phyloP scores from a whole-genome alignment of 2,797 vertebrate species.

The Protonibea diacanthus region DNA sequence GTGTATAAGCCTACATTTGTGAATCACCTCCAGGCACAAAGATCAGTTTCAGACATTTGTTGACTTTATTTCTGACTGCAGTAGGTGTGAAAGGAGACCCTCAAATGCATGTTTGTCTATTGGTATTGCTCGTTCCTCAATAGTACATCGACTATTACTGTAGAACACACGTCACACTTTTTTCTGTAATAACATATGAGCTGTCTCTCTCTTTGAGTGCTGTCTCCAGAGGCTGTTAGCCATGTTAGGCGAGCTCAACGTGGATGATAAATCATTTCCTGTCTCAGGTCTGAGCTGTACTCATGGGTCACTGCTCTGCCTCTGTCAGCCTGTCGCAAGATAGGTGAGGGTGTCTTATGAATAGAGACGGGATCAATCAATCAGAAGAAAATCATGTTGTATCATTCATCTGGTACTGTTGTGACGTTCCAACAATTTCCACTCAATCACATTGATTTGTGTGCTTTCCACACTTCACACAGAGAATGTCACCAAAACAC shows the following conservation, averaged over 20 bases:
- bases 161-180: conserved; percentile 3
- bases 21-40: conserved; percentile 16
- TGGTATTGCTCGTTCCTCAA: background rate
- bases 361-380: conserved; percentile 54
- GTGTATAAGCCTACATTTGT: background rate
- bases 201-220: conserved; percentile 39
- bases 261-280: conserved; percentile 70
- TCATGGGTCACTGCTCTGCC: conserved; percentile 62
- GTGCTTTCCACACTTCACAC: conserved; percentile 31
- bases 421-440: conserved; percentile 20
- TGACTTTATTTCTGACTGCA: conserved; percentile 34
- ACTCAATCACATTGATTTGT: conserved; percentile 49
- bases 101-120: background rate
- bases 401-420: conserved; percentile 17
- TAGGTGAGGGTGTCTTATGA: conserved; percentile 44
- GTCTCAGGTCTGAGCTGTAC: conserved; percentile 58
- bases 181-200: conserved; percentile 41
- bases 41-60: conserved; percentile 35
- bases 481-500: conserved; percentile 7
- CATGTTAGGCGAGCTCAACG: background rate
- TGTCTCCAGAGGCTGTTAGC: conserved; percentile 45
- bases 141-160: background rate
- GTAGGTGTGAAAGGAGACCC: background rate
- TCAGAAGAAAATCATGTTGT: conserved; percentile 42
- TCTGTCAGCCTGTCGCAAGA: conserved; percentile 53